These are phyloP conservation scores for Hipparchia semele DNA, from an alignment of 2,888 invertebrate species.

Conservation along the genomic window DNA sequence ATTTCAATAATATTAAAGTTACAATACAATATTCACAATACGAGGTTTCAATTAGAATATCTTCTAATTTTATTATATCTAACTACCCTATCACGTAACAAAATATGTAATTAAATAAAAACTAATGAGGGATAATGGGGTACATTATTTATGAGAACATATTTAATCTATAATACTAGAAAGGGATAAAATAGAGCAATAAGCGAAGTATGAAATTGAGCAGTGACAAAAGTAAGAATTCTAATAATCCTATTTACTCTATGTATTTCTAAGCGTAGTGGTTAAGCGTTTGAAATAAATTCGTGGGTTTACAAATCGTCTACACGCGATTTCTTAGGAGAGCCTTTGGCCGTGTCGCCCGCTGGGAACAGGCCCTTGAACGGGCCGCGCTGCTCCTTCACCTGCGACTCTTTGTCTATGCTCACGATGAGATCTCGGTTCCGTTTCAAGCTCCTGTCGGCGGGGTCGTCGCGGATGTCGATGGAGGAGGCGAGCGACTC, in stretches of 20 bases:
- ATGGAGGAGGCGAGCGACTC: constrained; percentile 77
- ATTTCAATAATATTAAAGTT: not conserved
- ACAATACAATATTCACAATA: not conserved
- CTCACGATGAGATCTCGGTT: constrained; percentile 55
- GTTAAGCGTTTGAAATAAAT: constrained; percentile 9
- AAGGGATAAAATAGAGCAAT: not conserved
- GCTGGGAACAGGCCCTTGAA: constrained; percentile 62
- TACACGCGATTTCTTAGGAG: constrained; percentile 59
- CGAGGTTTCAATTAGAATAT: not conserved
- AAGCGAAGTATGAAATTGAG: constrained; percentile 25
- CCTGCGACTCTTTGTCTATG: constrained; percentile 64
- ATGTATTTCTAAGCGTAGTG: not conserved
- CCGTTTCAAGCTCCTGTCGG: constrained; percentile 57
- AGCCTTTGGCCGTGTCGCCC: constrained; percentile 53
- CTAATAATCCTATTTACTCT: constrained; percentile 37
- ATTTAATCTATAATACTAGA: not conserved
- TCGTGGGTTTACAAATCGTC: constrained; percentile 35
- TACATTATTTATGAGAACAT: not conserved
- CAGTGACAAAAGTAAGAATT: constrained; percentile 39
- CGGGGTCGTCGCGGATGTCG: constrained; percentile 54
- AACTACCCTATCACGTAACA: not conserved
- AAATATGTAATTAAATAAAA: not conserved
- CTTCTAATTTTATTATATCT: not conserved
- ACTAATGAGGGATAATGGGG: too few species aligned
- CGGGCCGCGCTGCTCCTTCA: constrained; percentile 61